Percentiles rank a stretch among this genome's conserved stretches.
Conservation (phyloP, 2,888 invertebrate species). For the Microctonus hyperodae region DNA sequence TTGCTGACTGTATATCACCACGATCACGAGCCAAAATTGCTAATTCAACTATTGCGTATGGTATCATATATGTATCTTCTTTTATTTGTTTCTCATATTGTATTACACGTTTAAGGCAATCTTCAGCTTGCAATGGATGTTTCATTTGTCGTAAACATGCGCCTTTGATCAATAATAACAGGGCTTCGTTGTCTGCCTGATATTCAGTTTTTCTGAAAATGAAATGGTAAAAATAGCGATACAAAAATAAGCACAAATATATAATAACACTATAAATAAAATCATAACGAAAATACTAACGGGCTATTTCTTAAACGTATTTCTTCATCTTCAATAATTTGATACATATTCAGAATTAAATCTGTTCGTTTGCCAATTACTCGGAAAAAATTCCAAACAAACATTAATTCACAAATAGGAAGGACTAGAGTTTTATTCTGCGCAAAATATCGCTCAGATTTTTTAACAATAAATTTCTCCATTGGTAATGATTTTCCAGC, state of each 20-base stretch:
- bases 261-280: conserved; percentile 20
- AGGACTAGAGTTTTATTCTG: conserved; percentile 79
- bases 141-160: conserved; percentile 82
- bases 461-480: conserved; percentile 94
- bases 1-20: conserved; percentile 73
- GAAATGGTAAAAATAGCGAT: conserved; percentile 44
- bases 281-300: conserved; percentile 41
- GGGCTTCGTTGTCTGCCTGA: conserved; percentile 76
- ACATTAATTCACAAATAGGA: conserved; percentile 88
- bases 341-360: conserved; percentile 70
- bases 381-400: conserved; percentile 92
- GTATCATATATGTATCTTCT: conserved; percentile 84
- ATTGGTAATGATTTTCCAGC: conserved; percentile 97
- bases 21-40: conserved; percentile 79
- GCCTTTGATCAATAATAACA: conserved; percentile 82
- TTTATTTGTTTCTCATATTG: conserved; percentile 76
- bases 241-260: conserved; percentile 43
- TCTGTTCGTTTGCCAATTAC: conserved; percentile 76
- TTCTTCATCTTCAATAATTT: conserved; percentile 69
- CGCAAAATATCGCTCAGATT: conserved; percentile 78
- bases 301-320: conserved; percentile 43
- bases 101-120: conserved; percentile 72
- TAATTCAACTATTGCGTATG: conserved; percentile 86
- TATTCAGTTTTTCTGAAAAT: conserved; percentile 62
- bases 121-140: conserved; percentile 78